Percentiles rank a stretch among this genome's conserved stretches.
Conservation (phyloP, 2,797 vertebrate species). For the Anguilla obscura region DNA sequence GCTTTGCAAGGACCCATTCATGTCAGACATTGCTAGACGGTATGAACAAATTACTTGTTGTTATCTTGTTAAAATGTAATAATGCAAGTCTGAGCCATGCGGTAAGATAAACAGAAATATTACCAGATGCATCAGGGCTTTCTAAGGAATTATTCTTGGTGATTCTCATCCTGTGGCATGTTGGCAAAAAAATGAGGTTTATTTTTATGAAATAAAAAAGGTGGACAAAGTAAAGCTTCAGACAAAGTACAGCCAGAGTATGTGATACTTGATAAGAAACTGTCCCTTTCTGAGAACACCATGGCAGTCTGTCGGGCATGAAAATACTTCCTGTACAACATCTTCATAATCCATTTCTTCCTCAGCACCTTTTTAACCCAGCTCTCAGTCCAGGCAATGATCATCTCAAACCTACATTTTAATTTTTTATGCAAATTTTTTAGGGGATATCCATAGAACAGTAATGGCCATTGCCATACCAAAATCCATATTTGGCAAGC, state of each 20-base stretch:
- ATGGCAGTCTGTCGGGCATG: too few species aligned
- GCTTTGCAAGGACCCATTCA: conserved; percentile 28
- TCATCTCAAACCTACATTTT: too few species aligned
- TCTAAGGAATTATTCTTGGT: neutral
- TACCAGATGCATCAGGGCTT: neutral
- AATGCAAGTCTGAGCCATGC: conserved; percentile 32
- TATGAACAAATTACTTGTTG: conserved; percentile 40
- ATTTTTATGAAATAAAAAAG: neutral
- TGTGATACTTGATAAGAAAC: too few species aligned
- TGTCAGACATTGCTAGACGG: conserved; percentile 23
- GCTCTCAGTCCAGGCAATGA: too few species aligned
- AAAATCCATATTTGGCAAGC: too few species aligned
- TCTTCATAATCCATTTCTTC: neutral
- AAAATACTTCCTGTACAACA: too few species aligned
- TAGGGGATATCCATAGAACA: too few species aligned
- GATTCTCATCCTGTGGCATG: neutral
- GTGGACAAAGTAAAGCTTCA: too few species aligned
- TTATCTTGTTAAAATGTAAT: conserved; percentile 50
- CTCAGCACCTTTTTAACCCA: neutral
- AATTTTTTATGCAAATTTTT: too few species aligned
- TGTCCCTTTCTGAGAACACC: too few species aligned
- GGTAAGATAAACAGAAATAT: conserved; percentile 30
- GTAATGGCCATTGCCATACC: too few species aligned
- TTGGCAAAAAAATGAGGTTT: neutral
- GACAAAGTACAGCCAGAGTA: too few species aligned